phyloP scores from a whole-genome alignment of 2,888 invertebrate species.

The Notodonta ziczac region DNA sequence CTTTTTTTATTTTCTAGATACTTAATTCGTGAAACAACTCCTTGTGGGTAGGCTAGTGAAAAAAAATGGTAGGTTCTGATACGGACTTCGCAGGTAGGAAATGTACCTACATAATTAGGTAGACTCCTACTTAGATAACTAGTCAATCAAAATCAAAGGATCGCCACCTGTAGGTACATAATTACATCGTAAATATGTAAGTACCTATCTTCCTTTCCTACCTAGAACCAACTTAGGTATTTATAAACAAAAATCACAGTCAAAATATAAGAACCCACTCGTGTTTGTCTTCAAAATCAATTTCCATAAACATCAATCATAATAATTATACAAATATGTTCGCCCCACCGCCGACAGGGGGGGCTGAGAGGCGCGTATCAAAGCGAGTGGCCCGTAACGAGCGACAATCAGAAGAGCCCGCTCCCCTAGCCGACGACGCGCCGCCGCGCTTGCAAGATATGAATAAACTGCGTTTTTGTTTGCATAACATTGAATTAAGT shows the following conservation, averaged over 20 bases:
- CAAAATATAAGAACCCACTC: conserved; percentile 6
- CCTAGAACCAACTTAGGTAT: too few species aligned
- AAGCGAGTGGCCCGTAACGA: conserved; percentile 40
- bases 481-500: background rate
- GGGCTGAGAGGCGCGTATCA: conserved; percentile 23
- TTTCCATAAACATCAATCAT: conserved; percentile 38
- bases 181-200: too few species aligned
- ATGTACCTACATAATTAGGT: too few species aligned
- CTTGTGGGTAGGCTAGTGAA: too few species aligned
- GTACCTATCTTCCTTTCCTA: too few species aligned
- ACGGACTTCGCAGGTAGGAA: too few species aligned
- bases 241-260: background rate
- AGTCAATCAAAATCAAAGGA: too few species aligned
- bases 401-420: conserved; percentile 23
- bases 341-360: conserved; percentile 18
- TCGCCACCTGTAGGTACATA: too few species aligned
- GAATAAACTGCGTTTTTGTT: conserved; percentile 31
- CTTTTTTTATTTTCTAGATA: too few species aligned
- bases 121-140: too few species aligned
- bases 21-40: too few species aligned
- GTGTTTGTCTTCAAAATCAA: conserved; percentile 18
- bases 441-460: conserved; percentile 24
- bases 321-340: conserved; percentile 42
- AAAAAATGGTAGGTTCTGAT: too few species aligned
- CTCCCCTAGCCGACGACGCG: conserved; percentile 16